Base-by-base conservation (phyloP, 2,797 vertebrate species). In the Sebastolobus altivelis region DNA sequence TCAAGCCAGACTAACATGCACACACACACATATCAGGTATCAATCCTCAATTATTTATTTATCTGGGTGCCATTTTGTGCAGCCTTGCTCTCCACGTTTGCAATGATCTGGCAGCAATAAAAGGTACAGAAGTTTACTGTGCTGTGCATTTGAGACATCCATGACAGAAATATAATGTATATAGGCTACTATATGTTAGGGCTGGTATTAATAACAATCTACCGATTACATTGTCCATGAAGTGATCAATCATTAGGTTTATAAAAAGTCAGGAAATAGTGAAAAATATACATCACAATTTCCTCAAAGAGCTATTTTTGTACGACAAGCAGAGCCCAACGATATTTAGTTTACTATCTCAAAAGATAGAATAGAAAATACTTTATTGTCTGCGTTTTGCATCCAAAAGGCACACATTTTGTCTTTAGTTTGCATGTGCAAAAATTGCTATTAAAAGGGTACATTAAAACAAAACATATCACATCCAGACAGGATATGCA, bases 31-130 rank as follows among this genome's bases (percentile, higher is more conserved):
- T 82, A 84, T 90, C 68, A 59, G 71, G 40, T 86, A 6, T 83
- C 83, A 31, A 1, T 46, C 5, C 55, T 75, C 33, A 38, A 79
- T 92, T 90, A 93, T 92, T 86, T 20, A 90, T 90, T 89, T 84
- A 55, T 87, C 40, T 72, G 79, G 85, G 22, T 84, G 84, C 88
- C 91, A 92, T 94, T 93, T 94, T 93, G 88, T 92, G 75, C 20
- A 58, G 27, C 70, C 11, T 40, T 74, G 22, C 49, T 66, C 1
- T 74, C 14, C 11, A 13, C 22, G 4, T 18, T 72, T 79, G 33
- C 37, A 65, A 3, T 58, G 5, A 71, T 38, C 4, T 12, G 12
- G 20, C 3, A 66, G 31, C 1, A 46, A 43, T 4, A 63, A n/a
- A 58, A 25, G 0, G 8, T 37, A 40, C 1, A 38, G 11, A 55